Evolutionary conservation across 2,113 vertebrate genomes (phyloP), one percentile per base, ranked within the genome.

Genomic region (Oophaga pumilio): DNA sequence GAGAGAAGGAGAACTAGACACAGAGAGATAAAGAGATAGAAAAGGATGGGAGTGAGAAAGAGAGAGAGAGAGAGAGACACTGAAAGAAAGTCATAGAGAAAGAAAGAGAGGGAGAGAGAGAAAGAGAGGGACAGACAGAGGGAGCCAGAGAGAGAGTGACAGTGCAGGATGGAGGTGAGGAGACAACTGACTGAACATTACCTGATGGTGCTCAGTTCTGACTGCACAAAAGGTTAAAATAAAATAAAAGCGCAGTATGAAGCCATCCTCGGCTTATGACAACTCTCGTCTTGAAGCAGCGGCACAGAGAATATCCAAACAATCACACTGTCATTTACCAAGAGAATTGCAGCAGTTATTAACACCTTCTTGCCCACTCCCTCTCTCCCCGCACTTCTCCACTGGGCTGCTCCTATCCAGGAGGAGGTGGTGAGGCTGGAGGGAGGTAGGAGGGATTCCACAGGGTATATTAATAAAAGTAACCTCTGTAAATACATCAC

Each of bases 381-480:
- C n/a, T 69, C 15, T 43, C 12, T 49, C 60, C 33, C 80, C 1
- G 60, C 13, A 14, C 7, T 66, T 18, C 28, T 28, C 11, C 43
- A 14, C 7, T 60, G 69, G 52, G 69, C 84, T 76, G 69, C 62
- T 33, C 26, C 81, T 82, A 82, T 52, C 2, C 62, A 66, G 17
- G 8, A 64, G 57, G 33, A 24, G 56, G 84, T 50, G 73, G 24
- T 20, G 62, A 13, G 66, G 62, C 18, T n/a, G 49, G 59, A 49
- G 43, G 49, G 24, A 24, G 22, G 43, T 50, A 76, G 85, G 60
- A 69, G 85, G 85, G 50, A 52, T 22, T 53, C 50, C 50, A 43
- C 2, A 43, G 56, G 62, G 60, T 69, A 59, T 59, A 80, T 80
- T 86, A 79, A 86, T 86, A 79, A 79, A 86, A 79, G 62, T 69